Base-by-base conservation (phyloP, 2,797 vertebrate genomes). In the Amblyraja radiata region DNA sequence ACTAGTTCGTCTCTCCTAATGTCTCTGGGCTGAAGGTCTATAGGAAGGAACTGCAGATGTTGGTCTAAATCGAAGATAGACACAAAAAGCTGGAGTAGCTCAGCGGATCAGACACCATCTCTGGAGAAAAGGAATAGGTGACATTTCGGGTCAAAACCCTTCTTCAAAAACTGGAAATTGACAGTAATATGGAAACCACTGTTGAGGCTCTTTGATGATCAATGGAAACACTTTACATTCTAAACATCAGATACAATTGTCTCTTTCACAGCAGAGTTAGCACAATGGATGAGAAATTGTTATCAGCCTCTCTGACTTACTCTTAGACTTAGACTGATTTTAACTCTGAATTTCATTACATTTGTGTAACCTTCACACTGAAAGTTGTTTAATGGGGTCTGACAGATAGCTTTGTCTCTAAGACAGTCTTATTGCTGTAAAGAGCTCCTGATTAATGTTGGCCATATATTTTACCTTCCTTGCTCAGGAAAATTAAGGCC, bases 351-450 rank as follows among this genome's bases (percentile, higher is more conserved):
- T 73, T 90, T 46, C 28, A 36, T 25, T 36, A 46, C 88, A 91
- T 91, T 74, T 74, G 74, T 46, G 39, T 54, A 91, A 91, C 36
- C 90, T 74, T 91, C 90, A 25, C 25, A n/a, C 71, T 54, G 90
- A 74, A 54, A 74, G 39, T 13, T 54, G 0, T 10, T 1, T 36
- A 74, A 91, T 91, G 71, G 36, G 54, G 8, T 74, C 39, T 91
- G 90, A 90, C 68, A 18, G 36, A 54, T 54, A 91, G 39, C 36
- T 9, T 80, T 46, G 39, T 54, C 39, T 54, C 68, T 91, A 71
- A 91, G 36, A 71, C n/a, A 39, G 32, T 39, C 21, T 39, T 25
- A 74, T 39, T 54, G 68, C 90, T 74, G 5, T 74, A 28, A 16
- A 68, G 61, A 68, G 23, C 14, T 91, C 21, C 2, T 74, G 39